Conservation (phyloP, 1,140 invertebrate genomes). For the Formica selysi region DNA sequence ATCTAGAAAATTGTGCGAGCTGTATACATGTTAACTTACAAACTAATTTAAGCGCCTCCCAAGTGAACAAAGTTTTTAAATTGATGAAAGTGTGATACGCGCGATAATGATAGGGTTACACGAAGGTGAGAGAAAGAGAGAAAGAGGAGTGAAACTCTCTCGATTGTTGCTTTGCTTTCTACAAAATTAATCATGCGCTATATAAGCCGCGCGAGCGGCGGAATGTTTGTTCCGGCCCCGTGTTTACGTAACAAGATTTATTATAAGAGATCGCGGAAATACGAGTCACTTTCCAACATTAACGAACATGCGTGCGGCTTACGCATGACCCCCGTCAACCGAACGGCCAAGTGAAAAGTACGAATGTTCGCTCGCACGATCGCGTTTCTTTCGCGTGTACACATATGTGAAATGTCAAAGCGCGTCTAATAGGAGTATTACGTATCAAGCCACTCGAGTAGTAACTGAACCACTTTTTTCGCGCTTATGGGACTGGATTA, state of each 20-base stretch:
- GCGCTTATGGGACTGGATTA: background rate
- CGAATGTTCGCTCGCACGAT: background rate
- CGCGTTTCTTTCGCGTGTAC: background rate
- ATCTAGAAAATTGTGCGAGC: no score
- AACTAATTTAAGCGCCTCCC: no score
- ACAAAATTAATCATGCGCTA: constrained; percentile 49
- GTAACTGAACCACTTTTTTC: constrained; percentile 4
- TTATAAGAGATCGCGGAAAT: constrained; percentile 36
- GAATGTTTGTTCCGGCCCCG: background rate
- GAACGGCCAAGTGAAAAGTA: background rate
- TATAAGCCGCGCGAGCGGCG: constrained; percentile 7
- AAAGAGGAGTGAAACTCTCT: constrained; percentile 5
- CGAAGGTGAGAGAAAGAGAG: background rate
- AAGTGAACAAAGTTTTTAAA: no score
- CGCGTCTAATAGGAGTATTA: constrained; percentile 15
- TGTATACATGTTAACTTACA: no score
- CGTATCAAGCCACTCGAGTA: background rate
- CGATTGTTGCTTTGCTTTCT: constrained; percentile 30
- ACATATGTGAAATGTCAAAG: background rate
- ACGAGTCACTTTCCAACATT: constrained; percentile 25
- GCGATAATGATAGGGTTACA: no score
- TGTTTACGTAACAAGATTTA: constrained; percentile 33
- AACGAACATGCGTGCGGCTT: constrained; percentile 10
- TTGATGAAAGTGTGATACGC: no score
- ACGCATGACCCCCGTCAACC: background rate